Evolutionary conservation across 2,113 vertebrate species (phyloP).

Genomic region (Chlamydotis undulata): DNA sequence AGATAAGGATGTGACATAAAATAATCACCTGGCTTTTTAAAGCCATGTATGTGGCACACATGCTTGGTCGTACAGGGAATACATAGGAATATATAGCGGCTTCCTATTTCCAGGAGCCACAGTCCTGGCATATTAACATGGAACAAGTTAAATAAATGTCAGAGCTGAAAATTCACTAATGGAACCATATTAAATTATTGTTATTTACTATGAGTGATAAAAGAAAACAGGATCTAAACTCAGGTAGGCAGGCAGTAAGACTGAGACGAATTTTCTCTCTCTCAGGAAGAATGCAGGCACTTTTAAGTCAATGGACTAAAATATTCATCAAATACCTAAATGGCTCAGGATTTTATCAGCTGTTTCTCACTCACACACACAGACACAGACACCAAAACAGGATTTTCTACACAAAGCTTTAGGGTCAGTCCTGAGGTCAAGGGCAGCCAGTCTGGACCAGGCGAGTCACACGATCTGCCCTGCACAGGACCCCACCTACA

Average conservation of each 20-base stretch:
- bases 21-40: not conserved
- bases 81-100: not conserved
- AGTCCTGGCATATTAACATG: not conserved
- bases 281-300: not conserved
- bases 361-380: not conserved
- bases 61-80: not conserved
- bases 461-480: rapidly evolving
- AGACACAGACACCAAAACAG: not conserved
- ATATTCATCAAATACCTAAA: not conserved
- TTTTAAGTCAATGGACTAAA: not conserved
- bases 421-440: not conserved
- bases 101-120: not conserved
- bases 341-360: not conserved
- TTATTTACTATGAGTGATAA: not conserved
- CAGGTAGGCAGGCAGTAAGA: not conserved
- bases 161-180: not conserved
- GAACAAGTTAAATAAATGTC: not conserved
- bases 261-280: not conserved
- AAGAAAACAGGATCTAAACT: not conserved
- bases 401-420: not conserved
- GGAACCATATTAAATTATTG: not conserved
- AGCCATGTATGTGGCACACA: not conserved
- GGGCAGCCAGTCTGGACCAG: not conserved
- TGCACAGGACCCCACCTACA: too few relatives aligned
- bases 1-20: not conserved